Evolutionary conservation across 2,113 vertebrate species (phyloP), one percentile per base, ranked within the genome.

Genomic region (Gorsachius goisagi): DNA sequence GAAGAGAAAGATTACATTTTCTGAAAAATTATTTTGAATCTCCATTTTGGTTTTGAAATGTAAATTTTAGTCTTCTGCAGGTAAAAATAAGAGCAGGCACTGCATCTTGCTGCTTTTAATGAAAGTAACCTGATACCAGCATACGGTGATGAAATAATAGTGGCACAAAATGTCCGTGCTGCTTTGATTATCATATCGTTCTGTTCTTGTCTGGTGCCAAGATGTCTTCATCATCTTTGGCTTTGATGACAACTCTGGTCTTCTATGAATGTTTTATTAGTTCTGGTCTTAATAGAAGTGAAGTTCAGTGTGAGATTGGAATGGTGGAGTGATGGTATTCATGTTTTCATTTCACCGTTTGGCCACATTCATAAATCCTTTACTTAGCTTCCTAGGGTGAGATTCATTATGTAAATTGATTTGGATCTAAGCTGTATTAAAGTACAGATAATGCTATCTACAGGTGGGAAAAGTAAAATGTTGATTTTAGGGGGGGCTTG

Each of bases 21-120:
- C 21, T 90, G 67, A 89, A 92, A 94, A 81, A 92, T 78, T 0
- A 60, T 62, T 78, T 30, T 67, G 49, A 15, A 50, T 90, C 32
- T 83, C 33, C 19, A 3, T 60, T 73, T 71, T 80, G 47, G 35
- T 91, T 97, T 90, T 89, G 69, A 93, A 95, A 95, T 87, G 66
- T 82, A 82, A 89, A 85, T 90, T 86, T 91, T 76, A 76, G n/a
- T 85, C 39, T 90, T 93, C 60, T 32, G 10, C 22, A 30, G 83
- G 69, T 93, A 58, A 92, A 95, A 92, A 76, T 72, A 73, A 82
- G 62, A 89, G 49, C 74, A 92, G 56, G 41, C 37, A 30, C 24
- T 82, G 32, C 50, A 33, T 85, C 53, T 82, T 75, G 15, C 88
- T 62, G 60, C 30, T 28, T 87, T 90, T 79, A 49, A 85, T 95